Evolutionary conservation across 1,140 invertebrate species (phyloP).

Genomic region (Zaprionus vittiger): DNA sequence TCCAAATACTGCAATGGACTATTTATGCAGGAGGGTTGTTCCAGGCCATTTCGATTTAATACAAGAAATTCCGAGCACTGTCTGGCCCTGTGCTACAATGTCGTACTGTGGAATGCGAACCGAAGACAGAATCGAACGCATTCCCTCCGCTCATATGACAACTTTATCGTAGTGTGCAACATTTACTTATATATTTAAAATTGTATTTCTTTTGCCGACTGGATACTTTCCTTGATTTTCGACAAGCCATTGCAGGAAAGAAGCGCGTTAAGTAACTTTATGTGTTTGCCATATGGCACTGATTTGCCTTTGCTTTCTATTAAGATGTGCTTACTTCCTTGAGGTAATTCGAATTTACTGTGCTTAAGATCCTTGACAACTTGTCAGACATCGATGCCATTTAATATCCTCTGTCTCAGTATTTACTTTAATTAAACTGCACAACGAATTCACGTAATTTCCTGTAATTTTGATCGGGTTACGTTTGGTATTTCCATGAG

Average conservation of each 20-base stretch:
- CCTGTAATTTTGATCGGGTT: constrained; percentile 57
- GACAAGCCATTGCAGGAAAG: not conserved
- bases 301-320: not conserved
- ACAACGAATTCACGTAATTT: constrained; percentile 53
- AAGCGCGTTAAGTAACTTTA: constrained; percentile 3
- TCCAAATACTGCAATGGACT: constrained; percentile 32
- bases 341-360: constrained; percentile 21
- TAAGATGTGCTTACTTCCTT: constrained; percentile 24
- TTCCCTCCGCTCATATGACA: not conserved
- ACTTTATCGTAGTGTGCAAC: not conserved
- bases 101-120: constrained; percentile 15
- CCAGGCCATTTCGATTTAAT: constrained; percentile 76
- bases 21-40: constrained; percentile 30
- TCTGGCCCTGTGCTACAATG: constrained; percentile 60
- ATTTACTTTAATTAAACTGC: constrained; percentile 74
- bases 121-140: constrained; percentile 1
- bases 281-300: constrained; percentile 1
- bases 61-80: constrained; percentile 76
- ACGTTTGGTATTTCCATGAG: not conserved
- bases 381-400: constrained; percentile 58
- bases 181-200: not conserved
- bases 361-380: constrained; percentile 10
- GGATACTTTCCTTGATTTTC: not conserved
- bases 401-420: constrained; percentile 43
- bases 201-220: not conserved